phyloP scores from a whole-genome alignment of 2,888 invertebrate species.

The Callinectes sapidus region DNA sequence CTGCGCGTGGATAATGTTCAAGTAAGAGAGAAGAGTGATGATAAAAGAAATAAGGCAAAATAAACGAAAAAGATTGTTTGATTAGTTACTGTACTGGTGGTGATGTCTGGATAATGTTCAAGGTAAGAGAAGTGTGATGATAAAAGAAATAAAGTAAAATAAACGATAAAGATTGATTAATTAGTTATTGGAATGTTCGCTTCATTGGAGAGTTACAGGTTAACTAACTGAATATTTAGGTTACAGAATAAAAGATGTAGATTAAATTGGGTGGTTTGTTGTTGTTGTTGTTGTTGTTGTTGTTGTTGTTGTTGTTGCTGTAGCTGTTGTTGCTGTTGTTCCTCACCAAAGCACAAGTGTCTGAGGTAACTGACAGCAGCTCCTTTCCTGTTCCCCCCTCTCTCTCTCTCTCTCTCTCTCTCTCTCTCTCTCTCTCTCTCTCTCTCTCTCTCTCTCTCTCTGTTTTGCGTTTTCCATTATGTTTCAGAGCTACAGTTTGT shows the following conservation, averaged over 20 bases:
- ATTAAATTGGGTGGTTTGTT: too few species aligned
- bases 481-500: too few species aligned
- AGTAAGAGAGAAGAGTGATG: neutral
- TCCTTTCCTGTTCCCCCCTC: neutral
- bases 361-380: too few species aligned
- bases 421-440: neutral
- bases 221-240: too few species aligned
- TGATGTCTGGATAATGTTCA: neutral
- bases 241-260: too few species aligned
- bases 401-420: neutral
- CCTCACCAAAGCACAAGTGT: too few species aligned
- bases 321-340: too few species aligned
- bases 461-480: neutral
- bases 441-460: neutral
- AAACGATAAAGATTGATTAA: neutral
- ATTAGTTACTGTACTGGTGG: neutral
- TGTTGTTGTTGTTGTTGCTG: too few species aligned
- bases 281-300: too few species aligned
- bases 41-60: neutral
- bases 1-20: neutral
- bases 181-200: too few species aligned
- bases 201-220: too few species aligned
- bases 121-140: neutral
- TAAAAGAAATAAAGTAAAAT: neutral
- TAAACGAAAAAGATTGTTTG: neutral